Percentiles rank a stretch among this genome's conserved stretches.
Evolutionary conservation across 2,113 vertebrate species (phyloP).

Genomic region (Thermophis baileyi): DNA sequence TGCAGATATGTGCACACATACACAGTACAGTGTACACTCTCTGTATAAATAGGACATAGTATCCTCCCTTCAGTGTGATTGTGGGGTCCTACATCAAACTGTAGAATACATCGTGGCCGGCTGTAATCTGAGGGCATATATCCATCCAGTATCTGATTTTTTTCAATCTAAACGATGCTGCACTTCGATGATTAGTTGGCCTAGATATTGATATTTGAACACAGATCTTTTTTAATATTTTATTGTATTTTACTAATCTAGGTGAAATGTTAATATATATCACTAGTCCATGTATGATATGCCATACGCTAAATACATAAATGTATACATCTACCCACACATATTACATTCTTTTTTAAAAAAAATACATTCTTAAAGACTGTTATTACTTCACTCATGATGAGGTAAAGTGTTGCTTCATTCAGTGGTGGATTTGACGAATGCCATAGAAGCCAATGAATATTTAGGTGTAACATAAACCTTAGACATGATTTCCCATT

Average conservation of each 20-base stretch:
- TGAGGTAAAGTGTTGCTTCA: not conserved
- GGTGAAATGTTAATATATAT: not conserved
- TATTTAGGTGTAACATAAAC: constrained; percentile 11
- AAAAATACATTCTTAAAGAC: not conserved
- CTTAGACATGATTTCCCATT: constrained; percentile 2
- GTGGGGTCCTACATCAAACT: too few species aligned
- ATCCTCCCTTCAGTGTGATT: too few species aligned
- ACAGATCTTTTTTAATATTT: not conserved
- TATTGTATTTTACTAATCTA: not conserved
- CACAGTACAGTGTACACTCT: not conserved
- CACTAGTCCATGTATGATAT: not conserved
- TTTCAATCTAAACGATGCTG: too few species aligned
- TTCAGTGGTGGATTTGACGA: not conserved
- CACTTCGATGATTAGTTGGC: too few species aligned
- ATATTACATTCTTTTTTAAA: too few species aligned
- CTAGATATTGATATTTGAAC: too few species aligned
- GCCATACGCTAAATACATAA: not conserved
- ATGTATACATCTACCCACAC: not conserved
- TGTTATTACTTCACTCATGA: not conserved
- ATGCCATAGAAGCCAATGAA: not conserved
- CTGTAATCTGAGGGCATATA: too few species aligned
- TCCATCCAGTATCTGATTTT: too few species aligned
- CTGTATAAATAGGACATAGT: not conserved
- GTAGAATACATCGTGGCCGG: too few species aligned
- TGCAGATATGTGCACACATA: not conserved